Evolutionary conservation across 2,113 vertebrate species (phyloP).

Genomic region (Athene cunicularia): DNA sequence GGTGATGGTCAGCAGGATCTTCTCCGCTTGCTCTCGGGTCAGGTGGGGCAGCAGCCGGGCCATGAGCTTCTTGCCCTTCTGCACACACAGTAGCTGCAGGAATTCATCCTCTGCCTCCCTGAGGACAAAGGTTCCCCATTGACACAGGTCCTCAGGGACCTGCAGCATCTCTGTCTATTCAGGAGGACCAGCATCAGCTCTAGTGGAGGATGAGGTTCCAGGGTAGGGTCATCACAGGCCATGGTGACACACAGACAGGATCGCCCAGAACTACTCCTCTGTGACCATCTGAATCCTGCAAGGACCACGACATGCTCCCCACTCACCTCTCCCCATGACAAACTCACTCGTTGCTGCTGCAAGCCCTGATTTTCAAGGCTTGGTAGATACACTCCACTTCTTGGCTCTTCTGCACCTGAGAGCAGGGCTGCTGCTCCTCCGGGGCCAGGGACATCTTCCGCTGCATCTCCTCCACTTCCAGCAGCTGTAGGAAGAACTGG

Average conservation of each 20-base stretch:
- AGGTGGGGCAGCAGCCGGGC: constrained; percentile 87
- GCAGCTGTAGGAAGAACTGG: constrained; percentile 85
- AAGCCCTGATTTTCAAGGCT: constrained; percentile 74
- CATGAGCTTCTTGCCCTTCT: constrained; percentile 88
- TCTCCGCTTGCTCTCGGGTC: constrained; percentile 69
- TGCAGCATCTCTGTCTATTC: background rate
- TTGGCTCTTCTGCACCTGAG: constrained; percentile 71
- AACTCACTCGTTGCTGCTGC: constrained; percentile 71
- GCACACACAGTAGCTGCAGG: constrained; percentile 85
- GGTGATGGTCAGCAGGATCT: constrained; percentile 77
- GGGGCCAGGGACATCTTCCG: constrained; percentile 60
- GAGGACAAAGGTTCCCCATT: background rate
- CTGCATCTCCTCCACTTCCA: constrained; percentile 85
- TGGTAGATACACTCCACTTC: constrained; percentile 82
- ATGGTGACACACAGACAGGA: fast-evolving
- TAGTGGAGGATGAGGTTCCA: fast-evolving
- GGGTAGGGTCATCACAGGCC: background rate
- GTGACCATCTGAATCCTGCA: fast-evolving
- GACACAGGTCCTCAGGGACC: background rate
- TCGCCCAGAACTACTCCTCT: background rate
- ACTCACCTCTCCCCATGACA: fast-evolving
- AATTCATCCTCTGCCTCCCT: constrained; percentile 87
- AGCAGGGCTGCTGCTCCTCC: constrained; percentile 66
- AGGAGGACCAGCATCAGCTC: background rate
- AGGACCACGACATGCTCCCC: background rate